A percentile compares a stretch with the other conserved stretches of the same genome.
Conservation (phyloP, 2,888 invertebrate genomes). For the Fragum whitleyi region DNA sequence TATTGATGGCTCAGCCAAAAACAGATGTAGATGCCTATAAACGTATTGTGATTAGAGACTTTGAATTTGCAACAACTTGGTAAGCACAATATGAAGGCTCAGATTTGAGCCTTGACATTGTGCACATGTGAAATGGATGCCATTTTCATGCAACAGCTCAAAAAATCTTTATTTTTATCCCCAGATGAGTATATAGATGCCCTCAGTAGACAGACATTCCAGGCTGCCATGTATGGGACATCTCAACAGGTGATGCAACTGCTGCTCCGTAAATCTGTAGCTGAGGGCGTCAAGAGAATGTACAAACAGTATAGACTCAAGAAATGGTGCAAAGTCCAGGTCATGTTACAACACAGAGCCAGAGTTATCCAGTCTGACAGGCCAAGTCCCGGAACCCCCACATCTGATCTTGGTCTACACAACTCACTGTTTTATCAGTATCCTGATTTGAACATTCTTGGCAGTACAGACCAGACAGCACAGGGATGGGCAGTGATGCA, state of each 20-base stretch:
- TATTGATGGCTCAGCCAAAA: no score
- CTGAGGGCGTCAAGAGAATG: slow-evolving; percentile 56
- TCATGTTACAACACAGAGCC: slow-evolving; percentile 37
- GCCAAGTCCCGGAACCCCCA: not conserved
- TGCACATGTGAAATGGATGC: no score
- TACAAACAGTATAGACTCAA: slow-evolving; percentile 48
- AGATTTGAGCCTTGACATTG: no score
- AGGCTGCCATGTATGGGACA: slow-evolving; percentile 42
- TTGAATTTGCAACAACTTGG: no score
- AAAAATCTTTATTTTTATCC: no score
- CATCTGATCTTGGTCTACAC: not conserved
- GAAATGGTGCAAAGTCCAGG: slow-evolving; percentile 55
- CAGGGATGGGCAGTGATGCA: slow-evolving; percentile 51
- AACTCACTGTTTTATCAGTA: slow-evolving; percentile 3
- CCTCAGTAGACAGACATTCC: slow-evolving; percentile 32
- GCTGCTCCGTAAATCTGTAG: slow-evolving; percentile 47
- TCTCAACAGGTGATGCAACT: slow-evolving; percentile 42
- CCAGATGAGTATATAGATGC: slow-evolving; percentile 48
- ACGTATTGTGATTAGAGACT: no score
- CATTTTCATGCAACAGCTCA: no score
- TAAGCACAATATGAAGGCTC: no score
- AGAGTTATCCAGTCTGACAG: not conserved
- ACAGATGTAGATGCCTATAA: no score
- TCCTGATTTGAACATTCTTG: slow-evolving; percentile 28
- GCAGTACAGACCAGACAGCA: slow-evolving; percentile 30